Percentiles rank a stretch among this genome's conserved stretches.
phyloP scores from a whole-genome alignment of 2,888 invertebrate species.

The Amiota minor region DNA sequence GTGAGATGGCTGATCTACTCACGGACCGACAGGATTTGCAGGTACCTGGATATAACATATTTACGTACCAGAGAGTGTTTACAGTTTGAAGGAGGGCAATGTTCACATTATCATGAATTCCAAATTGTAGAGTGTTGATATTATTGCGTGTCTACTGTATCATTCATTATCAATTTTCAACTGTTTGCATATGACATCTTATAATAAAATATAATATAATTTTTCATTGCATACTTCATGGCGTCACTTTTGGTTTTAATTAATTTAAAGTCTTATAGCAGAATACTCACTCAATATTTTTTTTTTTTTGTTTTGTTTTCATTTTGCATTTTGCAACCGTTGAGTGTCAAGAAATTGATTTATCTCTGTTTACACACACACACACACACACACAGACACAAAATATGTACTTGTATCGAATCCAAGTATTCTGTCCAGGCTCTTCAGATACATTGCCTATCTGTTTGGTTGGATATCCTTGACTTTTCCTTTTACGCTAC shows the following conservation, averaged over 20 bases:
- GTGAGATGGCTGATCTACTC: no score
- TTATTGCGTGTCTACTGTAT: no score
- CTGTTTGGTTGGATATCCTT: background rate
- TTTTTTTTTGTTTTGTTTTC: no score
- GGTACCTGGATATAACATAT: no score
- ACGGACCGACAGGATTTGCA: no score
- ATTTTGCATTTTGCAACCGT: no score
- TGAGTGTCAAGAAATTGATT: background rate
- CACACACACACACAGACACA: background rate
- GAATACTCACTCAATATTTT: background rate
- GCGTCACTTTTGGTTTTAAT: background rate
- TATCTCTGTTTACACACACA: background rate
- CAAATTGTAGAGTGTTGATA: no score
- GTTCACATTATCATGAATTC: no score
- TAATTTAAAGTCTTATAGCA: constrained; percentile 1
- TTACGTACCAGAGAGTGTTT: no score
- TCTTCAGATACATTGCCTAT: background rate
- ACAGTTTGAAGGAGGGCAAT: no score
- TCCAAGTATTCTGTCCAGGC: background rate
- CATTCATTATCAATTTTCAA: no score
- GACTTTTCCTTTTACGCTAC: background rate
- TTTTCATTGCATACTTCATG: constrained; percentile 4
- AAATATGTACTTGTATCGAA: background rate
- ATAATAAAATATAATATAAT: background rate
- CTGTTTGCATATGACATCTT: no score